These are phyloP conservation scores for Cladopsammia gracilis DNA, from an alignment of 64 coral and sea anemone species.

Conservation along the genomic window DNA sequence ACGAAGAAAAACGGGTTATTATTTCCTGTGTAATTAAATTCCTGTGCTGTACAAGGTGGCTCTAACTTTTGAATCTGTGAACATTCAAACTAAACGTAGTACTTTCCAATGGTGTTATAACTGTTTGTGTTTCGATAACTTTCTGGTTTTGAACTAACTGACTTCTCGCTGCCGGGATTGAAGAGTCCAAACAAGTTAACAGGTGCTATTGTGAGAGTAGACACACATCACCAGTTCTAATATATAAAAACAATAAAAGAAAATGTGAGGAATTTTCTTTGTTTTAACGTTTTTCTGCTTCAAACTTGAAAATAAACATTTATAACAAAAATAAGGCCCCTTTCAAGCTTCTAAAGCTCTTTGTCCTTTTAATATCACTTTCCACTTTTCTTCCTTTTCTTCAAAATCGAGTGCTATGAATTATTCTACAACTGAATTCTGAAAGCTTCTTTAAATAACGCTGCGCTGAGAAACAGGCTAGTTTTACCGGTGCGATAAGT, in stretches of 20 bases:
- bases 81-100: too few species aligned
- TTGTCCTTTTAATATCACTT: not conserved
- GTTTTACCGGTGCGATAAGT: not conserved
- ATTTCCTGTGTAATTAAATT: too few species aligned
- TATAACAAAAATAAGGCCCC: not conserved
- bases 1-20: too few species aligned
- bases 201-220: not conserved
- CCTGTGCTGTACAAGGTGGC: too few species aligned
- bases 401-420: not conserved
- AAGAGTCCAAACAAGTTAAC: not conserved
- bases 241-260: not conserved
- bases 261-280: conserved; percentile 10
- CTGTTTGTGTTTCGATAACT: too few species aligned
- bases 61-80: too few species aligned
- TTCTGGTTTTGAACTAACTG: too few species aligned
- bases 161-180: too few species aligned
- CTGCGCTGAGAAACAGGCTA: not conserved
- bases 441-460: not conserved
- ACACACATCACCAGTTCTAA: not conserved
- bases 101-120: too few species aligned
- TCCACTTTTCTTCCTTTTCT: not conserved
- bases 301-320: not conserved
- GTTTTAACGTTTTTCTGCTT: not conserved
- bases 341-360: not conserved
- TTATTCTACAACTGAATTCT: too few species aligned